A percentile compares a stretch with the other conserved stretches of the same genome.
Conservation (phyloP, 2,888 invertebrate species). For the Aporophyla lueneburgensis region DNA sequence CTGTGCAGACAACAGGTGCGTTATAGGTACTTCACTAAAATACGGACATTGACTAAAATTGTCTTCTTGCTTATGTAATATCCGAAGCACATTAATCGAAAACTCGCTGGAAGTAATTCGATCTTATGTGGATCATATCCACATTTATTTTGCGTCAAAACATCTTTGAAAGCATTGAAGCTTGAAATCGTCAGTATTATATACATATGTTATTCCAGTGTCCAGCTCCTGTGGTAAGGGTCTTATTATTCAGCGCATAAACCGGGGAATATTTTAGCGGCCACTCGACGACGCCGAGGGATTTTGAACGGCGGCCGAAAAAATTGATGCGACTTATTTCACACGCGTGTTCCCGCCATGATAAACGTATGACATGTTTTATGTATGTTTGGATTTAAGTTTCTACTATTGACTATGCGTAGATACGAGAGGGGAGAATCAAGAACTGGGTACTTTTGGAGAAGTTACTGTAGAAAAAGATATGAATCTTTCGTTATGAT, state of each 20-base stretch:
- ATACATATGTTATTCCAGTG: constrained; percentile 56
- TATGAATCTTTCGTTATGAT: constrained; percentile 43
- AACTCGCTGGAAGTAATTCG: neutral
- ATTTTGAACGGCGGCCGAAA: constrained; percentile 85
- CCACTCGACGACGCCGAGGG: constrained; percentile 83
- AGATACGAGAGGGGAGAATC: constrained; percentile 34
- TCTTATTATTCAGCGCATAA: constrained; percentile 88
- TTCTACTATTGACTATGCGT: constrained; percentile 58
- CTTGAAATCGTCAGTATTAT: constrained; percentile 24
- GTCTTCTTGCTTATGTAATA: neutral
- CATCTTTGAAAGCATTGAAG: constrained; percentile 6
- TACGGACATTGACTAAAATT: neutral
- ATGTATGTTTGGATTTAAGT: constrained; percentile 77
- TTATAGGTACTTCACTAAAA: neutral
- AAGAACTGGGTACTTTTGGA: constrained; percentile 27
- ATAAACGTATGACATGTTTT: constrained; percentile 83
- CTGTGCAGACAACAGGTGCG: too few species aligned
- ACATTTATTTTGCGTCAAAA: neutral
- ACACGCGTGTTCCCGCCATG: constrained; percentile 77
- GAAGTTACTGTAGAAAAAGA: constrained; percentile 22
- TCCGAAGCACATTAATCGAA: neutral
- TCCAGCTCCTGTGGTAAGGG: constrained; percentile 64
- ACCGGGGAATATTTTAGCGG: constrained; percentile 86
- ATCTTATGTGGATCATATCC: neutral
- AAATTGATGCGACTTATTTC: constrained; percentile 89